Evolutionary conservation across 2,113 vertebrate species (phyloP), one percentile per base, ranked within the genome.

Genomic region (Podocnemis expansa): DNA sequence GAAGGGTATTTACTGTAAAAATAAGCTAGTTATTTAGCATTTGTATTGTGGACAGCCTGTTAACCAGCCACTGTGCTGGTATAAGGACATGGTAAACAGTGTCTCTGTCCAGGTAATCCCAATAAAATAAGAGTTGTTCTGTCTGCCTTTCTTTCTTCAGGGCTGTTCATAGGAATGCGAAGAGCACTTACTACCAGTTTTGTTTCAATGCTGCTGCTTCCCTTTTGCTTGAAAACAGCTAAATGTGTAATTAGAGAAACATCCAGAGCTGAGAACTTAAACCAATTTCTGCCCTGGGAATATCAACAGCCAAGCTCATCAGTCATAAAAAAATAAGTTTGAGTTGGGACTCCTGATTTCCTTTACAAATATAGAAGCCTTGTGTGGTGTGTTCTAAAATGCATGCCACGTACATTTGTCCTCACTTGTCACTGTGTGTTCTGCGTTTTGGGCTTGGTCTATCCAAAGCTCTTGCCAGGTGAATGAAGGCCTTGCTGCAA

Each of bases 261-360:
- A 85, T 91, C 80, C 34, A 9, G 83, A 81, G 88, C 34, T 54
- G 85, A 82, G 96, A 86, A 67, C 63, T 94, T 0, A 25, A 87
- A 45, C 31, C 11, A 1, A 80, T 92, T 92, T 95, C 75, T 95
- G 67, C 93, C 79, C 75, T 93, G 92, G 84, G 93, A 95, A 85
- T 60, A 6, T 90, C 55, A 78, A 88, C 94, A 95, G 91, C 92
- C 94, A 94, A 70, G 70, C 58, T 94, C 55, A 63, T 82, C 60
- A 67, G 6, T 55, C 88, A 89, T 93, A n/a, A n/a, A 82, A 75
- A 67, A 86, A 88, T 78, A 94, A 91, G 90, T 83, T 5, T 0
- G 92, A 5, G 21, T 94, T 95, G 95, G 85, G 93, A 94, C 89
- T 93, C 76, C 89, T 41, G 84, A 90, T 94, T 96, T 96, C 92